phyloP scores from a whole-genome alignment of 1,140 invertebrate species.

The Macrotrachela quadricornifera region DNA sequence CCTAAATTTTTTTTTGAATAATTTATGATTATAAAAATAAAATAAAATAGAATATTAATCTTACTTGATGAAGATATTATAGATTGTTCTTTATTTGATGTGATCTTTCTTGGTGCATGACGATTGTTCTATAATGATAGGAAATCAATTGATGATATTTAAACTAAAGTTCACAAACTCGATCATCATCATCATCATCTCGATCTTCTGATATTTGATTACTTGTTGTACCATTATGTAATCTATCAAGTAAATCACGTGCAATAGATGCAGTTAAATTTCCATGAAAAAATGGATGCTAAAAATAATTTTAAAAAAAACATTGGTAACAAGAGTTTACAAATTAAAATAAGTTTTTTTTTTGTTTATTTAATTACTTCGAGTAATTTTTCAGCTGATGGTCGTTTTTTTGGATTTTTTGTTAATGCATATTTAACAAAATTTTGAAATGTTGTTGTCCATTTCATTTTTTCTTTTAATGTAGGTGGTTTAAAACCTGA shows the following conservation, averaged over 20 bases:
- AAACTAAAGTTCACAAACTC: background rate
- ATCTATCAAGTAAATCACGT: slow-evolving; percentile 2
- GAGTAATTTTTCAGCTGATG: slow-evolving; percentile 67
- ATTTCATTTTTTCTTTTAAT: slow-evolving; percentile 81
- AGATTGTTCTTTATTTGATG: no score
- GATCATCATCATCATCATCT: slow-evolving; percentile 1
- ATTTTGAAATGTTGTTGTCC: slow-evolving; percentile 66
- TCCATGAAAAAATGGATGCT: background rate
- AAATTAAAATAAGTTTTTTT: no score
- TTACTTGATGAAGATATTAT: no score
- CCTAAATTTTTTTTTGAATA: no score
- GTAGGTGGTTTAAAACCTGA: slow-evolving; percentile 91
- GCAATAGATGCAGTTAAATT: background rate
- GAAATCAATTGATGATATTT: background rate
- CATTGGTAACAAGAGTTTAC: background rate
- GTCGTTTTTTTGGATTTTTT: slow-evolving; percentile 96
- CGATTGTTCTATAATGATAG: no score
- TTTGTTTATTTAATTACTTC: slow-evolving; percentile 15
- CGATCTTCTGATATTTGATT: background rate
- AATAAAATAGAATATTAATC: no score
- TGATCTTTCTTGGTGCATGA: no score
- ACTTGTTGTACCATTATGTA: background rate
- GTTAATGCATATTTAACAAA: slow-evolving; percentile 94
- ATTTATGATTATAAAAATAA: no score
- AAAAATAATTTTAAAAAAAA: background rate